A percentile compares a stretch with the other conserved stretches of the same genome.
Conservation (phyloP, 2,113 vertebrate genomes). For the Oreotrochilus melanogaster region DNA sequence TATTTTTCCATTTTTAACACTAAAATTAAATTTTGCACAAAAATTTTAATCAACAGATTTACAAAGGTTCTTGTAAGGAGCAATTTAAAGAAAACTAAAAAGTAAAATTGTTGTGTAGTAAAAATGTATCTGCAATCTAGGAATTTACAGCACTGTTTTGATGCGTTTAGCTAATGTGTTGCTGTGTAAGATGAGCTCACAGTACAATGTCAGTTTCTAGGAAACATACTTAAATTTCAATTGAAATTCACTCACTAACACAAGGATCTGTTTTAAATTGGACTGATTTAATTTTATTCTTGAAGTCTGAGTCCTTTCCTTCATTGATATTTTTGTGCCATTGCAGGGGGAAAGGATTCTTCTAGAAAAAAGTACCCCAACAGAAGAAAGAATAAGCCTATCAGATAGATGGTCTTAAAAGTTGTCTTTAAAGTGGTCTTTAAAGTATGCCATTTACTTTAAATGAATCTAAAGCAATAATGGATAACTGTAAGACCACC, state of each 20-base stretch:
- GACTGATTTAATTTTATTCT: background rate
- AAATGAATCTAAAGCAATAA: background rate
- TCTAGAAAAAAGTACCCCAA: background rate
- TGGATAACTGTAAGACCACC: background rate
- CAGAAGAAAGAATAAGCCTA: background rate
- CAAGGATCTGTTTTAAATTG: background rate
- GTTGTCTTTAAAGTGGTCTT: no score
- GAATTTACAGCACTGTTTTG: background rate
- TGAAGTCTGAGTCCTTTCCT: background rate
- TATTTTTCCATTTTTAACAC: background rate
- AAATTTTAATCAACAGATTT: background rate
- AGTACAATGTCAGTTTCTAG: background rate
- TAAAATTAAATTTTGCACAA: background rate
- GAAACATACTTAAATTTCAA: background rate
- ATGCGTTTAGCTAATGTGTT: background rate
- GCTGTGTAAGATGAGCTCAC: background rate
- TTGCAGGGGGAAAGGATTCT: background rate
- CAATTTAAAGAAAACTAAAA: background rate
- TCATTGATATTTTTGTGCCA: background rate
- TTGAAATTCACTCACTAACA: background rate
- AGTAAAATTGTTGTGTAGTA: background rate
- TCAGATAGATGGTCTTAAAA: background rate
- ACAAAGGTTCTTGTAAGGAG: background rate
- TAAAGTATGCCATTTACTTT: background rate
- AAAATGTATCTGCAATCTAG: background rate